Base-by-base conservation (phyloP, 2,113 vertebrate species). In the Neodon shergylaensis region DNA sequence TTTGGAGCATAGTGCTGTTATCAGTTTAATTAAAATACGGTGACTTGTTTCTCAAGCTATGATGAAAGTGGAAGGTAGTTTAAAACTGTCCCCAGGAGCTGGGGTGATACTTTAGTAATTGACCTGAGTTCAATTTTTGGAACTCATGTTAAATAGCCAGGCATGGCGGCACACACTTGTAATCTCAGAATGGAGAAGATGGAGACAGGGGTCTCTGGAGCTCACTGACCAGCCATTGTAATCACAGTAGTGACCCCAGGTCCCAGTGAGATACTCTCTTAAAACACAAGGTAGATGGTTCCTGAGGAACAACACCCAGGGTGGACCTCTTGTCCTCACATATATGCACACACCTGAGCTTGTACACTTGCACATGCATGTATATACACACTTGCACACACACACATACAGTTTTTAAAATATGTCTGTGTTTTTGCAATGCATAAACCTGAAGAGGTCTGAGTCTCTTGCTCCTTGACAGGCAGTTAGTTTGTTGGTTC, bases 21-120 rank as follows among this genome's bases (percentile, higher is more conserved):
- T 24, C 58, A 76, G 89, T 87, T 96, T 91, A 95, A 87, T 94
- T 73, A 91, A 97, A 96, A 91, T 77, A 72, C 14, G 54, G 77
- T 74, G 76, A 87, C 70, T 61, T 90, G 47, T 52, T 93, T 91
- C 72, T 92, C 73, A 96, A 77, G 77, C 90, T 89, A 87, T 78
- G 68, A 49, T 74, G 36, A 95, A 95, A 3, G 9, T 44, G 12
- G n/a, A 88, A 90, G 76, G 90, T 61, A 36, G 73, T 31, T 85
- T 88, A 87, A 91, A 91, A 81, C 13, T n/a, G 10, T 74, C 39
- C 94, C 61, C 44, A 44, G 28, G 39, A 42, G 28, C 26, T 84
- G n/a, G 58, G 8, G 58, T 63, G 58, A 65, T 65, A 44, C 54
- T 26, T 42, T 81, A 42, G 58, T 31, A 42, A 84, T 5, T 44